phyloP scores from a whole-genome alignment of 2,888 invertebrate species.

The Sarcophaga variegata region DNA sequence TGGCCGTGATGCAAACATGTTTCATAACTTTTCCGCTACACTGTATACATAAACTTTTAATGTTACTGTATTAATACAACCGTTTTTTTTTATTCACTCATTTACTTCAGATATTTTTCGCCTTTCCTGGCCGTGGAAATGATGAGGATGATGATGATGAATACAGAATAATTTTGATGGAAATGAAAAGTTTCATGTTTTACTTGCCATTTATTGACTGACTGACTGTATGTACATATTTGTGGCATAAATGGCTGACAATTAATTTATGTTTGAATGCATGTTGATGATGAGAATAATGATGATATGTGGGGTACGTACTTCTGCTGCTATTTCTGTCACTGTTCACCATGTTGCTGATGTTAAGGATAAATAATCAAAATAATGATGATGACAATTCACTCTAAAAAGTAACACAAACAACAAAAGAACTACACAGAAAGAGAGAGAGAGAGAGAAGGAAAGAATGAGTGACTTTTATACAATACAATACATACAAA shows the following conservation, averaged over 20 bases:
- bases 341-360: slow-evolving; percentile 30
- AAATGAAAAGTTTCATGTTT: slow-evolving; percentile 52
- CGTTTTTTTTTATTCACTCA: too few species aligned
- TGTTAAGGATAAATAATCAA: slow-evolving; percentile 16
- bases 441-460: too few species aligned
- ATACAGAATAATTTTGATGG: slow-evolving; percentile 33
- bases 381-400: slow-evolving; percentile 12
- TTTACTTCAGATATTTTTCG: too few species aligned
- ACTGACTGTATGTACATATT: slow-evolving; percentile 12
- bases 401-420: slow-evolving; percentile 1
- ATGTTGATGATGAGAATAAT: not conserved
- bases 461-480: too few species aligned
- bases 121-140: too few species aligned
- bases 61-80: too few species aligned
- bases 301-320: too few species aligned
- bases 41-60: too few species aligned
- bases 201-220: slow-evolving; percentile 4
- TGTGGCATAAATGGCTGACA: slow-evolving; percentile 49
- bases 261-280: slow-evolving; percentile 45
- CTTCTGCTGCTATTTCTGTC: slow-evolving; percentile 1
- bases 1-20: too few species aligned
- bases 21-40: too few species aligned
- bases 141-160: not conserved
- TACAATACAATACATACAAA: too few species aligned
- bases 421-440: slow-evolving; percentile 10